Base-by-base conservation (phyloP, 2,888 invertebrate species). In the Cephus sareptanus region DNA sequence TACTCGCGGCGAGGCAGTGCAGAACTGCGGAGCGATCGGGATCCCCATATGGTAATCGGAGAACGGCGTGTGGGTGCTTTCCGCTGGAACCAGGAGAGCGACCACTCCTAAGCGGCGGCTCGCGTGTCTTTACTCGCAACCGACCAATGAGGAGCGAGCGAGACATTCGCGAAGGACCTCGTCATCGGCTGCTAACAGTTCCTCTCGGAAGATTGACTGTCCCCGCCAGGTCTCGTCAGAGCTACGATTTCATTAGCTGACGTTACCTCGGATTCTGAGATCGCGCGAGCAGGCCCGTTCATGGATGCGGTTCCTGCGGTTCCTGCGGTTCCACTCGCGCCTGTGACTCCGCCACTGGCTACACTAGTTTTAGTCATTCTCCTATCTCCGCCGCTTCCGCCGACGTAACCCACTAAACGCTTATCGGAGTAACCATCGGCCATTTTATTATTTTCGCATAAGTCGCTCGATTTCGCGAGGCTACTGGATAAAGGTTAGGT, bases 41-140 rank as follows among this genome's bases (percentile, higher is more conserved):
- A 88, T 88, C 86, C 87, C 89, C 90, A 89, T 90, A 90, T 90
- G 90, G 90, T 87, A 90, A 90, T 89, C 87, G 86, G 83, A 82
- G 85, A 85, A 84, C 80, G 82, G 81, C 85, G 89, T 87, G 90
- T 90, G 89, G 90, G 90, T 89, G 90, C 85, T 84, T 83, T 86
- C 83, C 85, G 81, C 82, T 83, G 84, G 81, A 85, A 80, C 84
- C 82, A 75, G 76, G n/a, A 71, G 74, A 73, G 74, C 79, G 78
- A 74, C 82, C 79, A 81, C 76, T 77, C 81, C 56, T 15, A 13
- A 30, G 74, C 70, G 35, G 69, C 79, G 77, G 79, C 80, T 76
- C 77, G 76, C 76, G 76, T 69, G 71, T 70, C 73, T 74, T 77
- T 80, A 77, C 80, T 83, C 80, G 74, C 76, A 78, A 80, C 76